Evolutionary conservation across 2,797 vertebrate genomes (phyloP).

Genomic region (Stomatorhinus walkeri): DNA sequence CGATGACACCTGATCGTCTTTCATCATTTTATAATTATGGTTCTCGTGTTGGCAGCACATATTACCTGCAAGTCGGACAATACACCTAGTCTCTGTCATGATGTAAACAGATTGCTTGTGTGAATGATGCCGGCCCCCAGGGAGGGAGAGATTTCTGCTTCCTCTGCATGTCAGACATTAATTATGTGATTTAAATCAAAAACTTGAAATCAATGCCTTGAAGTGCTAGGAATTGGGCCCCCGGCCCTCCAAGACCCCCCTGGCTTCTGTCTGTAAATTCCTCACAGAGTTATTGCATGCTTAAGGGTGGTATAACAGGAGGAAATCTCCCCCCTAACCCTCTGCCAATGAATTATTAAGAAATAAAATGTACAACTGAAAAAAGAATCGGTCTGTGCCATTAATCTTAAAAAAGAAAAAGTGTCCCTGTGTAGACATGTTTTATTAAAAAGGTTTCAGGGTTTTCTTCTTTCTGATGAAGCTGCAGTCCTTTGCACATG

Average conservation of each 20-base stretch:
- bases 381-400: constrained; percentile 23
- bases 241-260: background rate
- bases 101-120: background rate
- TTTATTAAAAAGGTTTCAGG: constrained; percentile 43
- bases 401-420: constrained; percentile 43
- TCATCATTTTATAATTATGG: constrained; percentile 4
- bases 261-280: constrained; percentile 28
- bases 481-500: constrained; percentile 27
- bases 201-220: constrained; percentile 17
- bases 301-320: constrained; percentile 25
- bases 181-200: constrained; percentile 12
- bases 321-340: constrained; percentile 32
- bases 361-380: constrained; percentile 45
- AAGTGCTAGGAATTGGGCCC: background rate
- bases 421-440: constrained; percentile 36
- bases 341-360: constrained; percentile 49
- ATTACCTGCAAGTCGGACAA: background rate
- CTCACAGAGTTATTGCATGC: constrained; percentile 30
- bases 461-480: constrained; percentile 34
- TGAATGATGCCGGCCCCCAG: background rate
- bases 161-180: background rate
- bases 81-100: background rate
- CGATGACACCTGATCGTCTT: background rate
- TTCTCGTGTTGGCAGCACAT: background rate
- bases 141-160: background rate